Conservation (phyloP, 2,797 vertebrate genomes). For the Heliangelus exortis region DNA sequence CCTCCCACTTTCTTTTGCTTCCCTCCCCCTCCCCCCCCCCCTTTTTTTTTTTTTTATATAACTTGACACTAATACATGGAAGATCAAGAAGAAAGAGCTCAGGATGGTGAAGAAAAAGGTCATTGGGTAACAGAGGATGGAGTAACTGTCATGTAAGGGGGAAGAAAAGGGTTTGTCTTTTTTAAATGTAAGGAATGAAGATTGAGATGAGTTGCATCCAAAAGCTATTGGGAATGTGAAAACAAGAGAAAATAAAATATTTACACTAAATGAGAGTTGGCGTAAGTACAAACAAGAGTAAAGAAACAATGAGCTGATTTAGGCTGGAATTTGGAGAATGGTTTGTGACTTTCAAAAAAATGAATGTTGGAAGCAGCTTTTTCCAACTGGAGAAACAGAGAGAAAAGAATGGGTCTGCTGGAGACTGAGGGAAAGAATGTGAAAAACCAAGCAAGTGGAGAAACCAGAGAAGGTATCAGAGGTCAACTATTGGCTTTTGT, state of each 20-base stretch:
- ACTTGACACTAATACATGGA: not conserved
- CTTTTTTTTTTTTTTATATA: not conserved
- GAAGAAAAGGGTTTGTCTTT: not conserved
- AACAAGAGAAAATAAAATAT: not conserved
- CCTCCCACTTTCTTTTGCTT: not conserved
- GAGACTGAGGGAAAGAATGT: too few species aligned
- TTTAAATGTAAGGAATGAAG: not conserved
- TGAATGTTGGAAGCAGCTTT: not conserved
- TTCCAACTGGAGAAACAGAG: not conserved
- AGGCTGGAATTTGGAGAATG: not conserved
- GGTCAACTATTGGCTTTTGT: too few species aligned
- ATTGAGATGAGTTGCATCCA: not conserved
- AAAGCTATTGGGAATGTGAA: not conserved
- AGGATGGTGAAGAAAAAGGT: not conserved
- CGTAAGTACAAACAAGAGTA: not conserved
- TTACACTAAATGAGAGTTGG: not conserved
- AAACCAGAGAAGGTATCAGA: too few species aligned
- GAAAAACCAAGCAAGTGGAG: too few species aligned
- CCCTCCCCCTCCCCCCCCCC: accelerated
- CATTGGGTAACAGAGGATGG: not conserved
- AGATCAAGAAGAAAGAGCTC: not conserved
- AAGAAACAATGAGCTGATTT: not conserved
- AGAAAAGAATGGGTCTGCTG: not conserved
- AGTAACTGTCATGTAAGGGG: not conserved
- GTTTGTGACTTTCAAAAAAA: not conserved